phyloP scores from a whole-genome alignment of 92 coral and sea anemone genomes.

The Pocillopora meandrina region DNA sequence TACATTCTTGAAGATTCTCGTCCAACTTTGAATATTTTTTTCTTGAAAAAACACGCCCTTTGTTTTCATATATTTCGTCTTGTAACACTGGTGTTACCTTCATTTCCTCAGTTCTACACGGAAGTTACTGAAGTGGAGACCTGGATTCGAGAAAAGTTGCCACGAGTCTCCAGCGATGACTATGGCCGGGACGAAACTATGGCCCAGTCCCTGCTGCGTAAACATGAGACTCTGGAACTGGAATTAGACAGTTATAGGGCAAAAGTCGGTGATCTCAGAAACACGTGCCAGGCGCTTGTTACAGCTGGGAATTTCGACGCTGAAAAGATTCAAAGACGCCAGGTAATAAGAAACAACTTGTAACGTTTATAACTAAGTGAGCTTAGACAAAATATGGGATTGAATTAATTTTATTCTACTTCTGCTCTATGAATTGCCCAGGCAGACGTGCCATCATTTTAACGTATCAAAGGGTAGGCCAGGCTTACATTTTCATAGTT shows the following conservation, averaged over 20 bases:
- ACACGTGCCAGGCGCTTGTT: slow-evolving; percentile 59
- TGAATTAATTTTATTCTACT: too few relatives aligned
- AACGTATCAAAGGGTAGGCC: too few relatives aligned
- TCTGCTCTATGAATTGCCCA: too few relatives aligned
- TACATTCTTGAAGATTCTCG: too few relatives aligned
- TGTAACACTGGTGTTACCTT: neutral
- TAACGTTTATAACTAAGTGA: neutral
- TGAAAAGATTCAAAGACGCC: slow-evolving; percentile 65
- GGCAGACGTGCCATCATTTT: too few relatives aligned
- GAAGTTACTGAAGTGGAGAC: slow-evolving; percentile 88
- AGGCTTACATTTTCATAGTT: too few relatives aligned
- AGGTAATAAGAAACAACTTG: slow-evolving; percentile 41
- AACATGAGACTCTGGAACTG: slow-evolving; percentile 84
- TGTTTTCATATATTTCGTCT: neutral
- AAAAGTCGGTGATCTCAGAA: slow-evolving; percentile 65
- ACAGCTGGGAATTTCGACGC: slow-evolving; percentile 68
- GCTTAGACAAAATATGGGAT: neutral
- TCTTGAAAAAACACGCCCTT: neutral
- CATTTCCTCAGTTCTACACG: slow-evolving; percentile 70
- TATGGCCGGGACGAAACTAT: slow-evolving; percentile 92
- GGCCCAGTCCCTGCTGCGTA: slow-evolving; percentile 85
- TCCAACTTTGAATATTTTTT: too few relatives aligned
- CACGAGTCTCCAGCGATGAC: slow-evolving; percentile 83
- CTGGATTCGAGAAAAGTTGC: slow-evolving; percentile 90
- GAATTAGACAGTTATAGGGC: slow-evolving; percentile 75